These are phyloP conservation scores for Pagetopsis macropterus DNA, from an alignment of 2,797 vertebrate species.

Conservation along the genomic window DNA sequence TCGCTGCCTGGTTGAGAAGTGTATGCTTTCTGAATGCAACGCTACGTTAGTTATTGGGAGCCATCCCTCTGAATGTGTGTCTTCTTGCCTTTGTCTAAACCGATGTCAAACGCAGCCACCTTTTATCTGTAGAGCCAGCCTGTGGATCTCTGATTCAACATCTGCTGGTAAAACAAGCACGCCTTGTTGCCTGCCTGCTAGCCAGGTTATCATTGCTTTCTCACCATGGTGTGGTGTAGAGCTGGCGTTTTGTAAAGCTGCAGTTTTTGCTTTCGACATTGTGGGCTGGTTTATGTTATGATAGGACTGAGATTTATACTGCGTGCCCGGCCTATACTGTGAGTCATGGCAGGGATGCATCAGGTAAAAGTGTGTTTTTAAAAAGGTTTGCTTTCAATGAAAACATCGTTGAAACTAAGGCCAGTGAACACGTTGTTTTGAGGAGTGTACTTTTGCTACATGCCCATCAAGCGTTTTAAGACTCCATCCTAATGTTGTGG, in stretches of 20 bases:
- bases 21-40: constrained; percentile 13
- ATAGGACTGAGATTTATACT: constrained; percentile 57
- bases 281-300: constrained; percentile 60
- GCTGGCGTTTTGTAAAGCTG: constrained; percentile 40
- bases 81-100: constrained; percentile 79
- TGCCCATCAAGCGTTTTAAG: background rate
- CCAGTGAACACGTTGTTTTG: constrained; percentile 19
- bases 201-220: background rate
- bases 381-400: constrained; percentile 4
- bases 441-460: background rate
- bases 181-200: constrained; percentile 9
- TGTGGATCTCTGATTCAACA: constrained; percentile 45
- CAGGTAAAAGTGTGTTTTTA: constrained; percentile 40
- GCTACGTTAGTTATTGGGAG: constrained; percentile 28
- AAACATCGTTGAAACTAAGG: background rate
- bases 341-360: constrained; percentile 62
- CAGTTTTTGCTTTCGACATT: constrained; percentile 29
- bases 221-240: constrained; percentile 2
- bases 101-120: constrained; percentile 74
- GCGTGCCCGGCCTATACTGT: constrained; percentile 67
- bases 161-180: constrained; percentile 27
- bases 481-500: background rate
- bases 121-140: constrained; percentile 57
- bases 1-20: constrained; percentile 18
- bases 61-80: constrained; percentile 48